These are phyloP conservation scores for Rissa tridactyla DNA, from an alignment of 2,113 vertebrate genomes.

Conservation along the genomic window DNA sequence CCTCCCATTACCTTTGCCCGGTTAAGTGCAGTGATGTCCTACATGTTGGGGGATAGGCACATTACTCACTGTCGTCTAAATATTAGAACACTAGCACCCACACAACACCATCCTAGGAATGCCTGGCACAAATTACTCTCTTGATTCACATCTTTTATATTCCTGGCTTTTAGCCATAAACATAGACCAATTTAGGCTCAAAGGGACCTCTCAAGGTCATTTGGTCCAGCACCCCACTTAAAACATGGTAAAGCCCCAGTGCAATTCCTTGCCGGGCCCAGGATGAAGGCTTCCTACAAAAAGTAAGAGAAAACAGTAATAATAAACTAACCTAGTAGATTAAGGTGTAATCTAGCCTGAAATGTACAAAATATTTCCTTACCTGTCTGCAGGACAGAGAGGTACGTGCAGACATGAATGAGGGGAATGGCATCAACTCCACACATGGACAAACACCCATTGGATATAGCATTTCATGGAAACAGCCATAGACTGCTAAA, in stretches of 20 bases:
- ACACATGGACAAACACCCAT: not conserved
- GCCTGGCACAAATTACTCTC: not conserved
- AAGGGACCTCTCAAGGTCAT: not conserved
- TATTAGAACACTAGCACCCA: not conserved
- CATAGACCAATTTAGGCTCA: not conserved
- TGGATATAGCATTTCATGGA: not conserved
- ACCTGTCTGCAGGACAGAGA: not conserved
- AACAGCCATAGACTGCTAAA: not conserved
- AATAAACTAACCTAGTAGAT: not conserved
- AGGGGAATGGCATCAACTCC: not conserved
- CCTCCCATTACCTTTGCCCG: not conserved
- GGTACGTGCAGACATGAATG: not conserved
- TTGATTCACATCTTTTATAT: not conserved
- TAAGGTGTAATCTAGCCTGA: not conserved
- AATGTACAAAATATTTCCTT: not conserved
- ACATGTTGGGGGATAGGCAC: fast-evolving
- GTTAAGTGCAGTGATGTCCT: no score
- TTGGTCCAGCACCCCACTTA: not conserved
- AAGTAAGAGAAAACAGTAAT: not conserved
- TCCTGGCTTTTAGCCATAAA: not conserved
- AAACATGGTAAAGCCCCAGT: not conserved
- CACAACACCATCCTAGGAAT: not conserved
- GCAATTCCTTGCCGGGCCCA: not conserved
- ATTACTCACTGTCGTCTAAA: not conserved
- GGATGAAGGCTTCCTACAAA: not conserved